Evolutionary conservation across 2,888 invertebrate species (phyloP).

Genomic region (Hypsopygia costalis): DNA sequence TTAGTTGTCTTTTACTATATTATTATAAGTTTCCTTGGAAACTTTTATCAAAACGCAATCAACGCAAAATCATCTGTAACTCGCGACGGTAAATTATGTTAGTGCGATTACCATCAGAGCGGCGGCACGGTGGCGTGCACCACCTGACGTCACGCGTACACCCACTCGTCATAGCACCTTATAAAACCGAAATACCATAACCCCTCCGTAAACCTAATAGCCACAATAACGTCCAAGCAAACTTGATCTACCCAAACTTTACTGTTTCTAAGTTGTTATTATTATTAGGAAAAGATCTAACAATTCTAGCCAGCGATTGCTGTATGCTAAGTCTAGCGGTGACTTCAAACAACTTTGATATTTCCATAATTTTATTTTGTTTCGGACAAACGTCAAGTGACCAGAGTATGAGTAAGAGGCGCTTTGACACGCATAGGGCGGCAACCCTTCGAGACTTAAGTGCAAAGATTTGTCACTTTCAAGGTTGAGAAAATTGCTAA

Average conservation of each 20-base stretch:
- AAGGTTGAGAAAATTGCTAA: slow-evolving; percentile 7
- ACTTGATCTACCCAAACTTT: slow-evolving; percentile 24
- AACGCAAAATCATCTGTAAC: slow-evolving; percentile 45
- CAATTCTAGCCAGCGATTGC: slow-evolving; percentile 10
- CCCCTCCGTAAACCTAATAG: slow-evolving; percentile 29
- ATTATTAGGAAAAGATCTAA: slow-evolving; percentile 1
- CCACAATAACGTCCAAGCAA: slow-evolving; percentile 25
- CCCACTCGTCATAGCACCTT: slow-evolving; percentile 25
- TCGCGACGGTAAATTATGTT: slow-evolving; percentile 48
- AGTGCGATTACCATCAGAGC: slow-evolving; percentile 53
- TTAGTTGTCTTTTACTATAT: too few species aligned
- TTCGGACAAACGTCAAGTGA: slow-evolving; percentile 6
- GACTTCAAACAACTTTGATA: slow-evolving; percentile 22
- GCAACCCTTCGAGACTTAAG: not conserved
- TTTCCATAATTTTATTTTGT: slow-evolving; percentile 25
- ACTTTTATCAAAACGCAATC: slow-evolving; percentile 29
- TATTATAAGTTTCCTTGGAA: slow-evolving; percentile 15
- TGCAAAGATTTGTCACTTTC: slow-evolving; percentile 10
- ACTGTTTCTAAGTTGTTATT: not conserved
- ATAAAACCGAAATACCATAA: slow-evolving; percentile 23
- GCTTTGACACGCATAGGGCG: slow-evolving; percentile 5
- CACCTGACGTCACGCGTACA: slow-evolving; percentile 46
- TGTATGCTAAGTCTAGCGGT: slow-evolving; percentile 7
- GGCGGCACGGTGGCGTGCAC: slow-evolving; percentile 36
- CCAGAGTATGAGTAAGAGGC: slow-evolving; percentile 13